Evolutionary conservation across 2,797 vertebrate genomes (phyloP).

Genomic region (Onychomys leucogaster): DNA sequence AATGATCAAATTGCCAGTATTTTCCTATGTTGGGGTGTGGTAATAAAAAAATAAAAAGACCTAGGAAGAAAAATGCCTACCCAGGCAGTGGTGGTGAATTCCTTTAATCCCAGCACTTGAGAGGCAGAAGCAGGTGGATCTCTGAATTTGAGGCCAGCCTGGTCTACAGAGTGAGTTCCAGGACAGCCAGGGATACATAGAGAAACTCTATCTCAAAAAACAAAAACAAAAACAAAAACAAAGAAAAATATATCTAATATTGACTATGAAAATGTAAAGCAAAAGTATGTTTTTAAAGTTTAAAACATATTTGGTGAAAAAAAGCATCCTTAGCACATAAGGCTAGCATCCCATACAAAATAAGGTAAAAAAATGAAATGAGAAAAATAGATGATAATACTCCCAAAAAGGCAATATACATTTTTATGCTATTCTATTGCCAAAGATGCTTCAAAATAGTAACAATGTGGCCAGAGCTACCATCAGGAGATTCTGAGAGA

Average conservation of each 20-base stretch:
- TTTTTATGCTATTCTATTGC: neutral
- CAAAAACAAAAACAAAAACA: neutral
- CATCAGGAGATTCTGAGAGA: neutral
- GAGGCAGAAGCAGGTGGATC: neutral
- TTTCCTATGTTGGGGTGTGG: neutral
- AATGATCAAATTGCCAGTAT: neutral
- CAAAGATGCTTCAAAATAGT: constrained; percentile 47
- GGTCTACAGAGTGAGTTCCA: neutral
- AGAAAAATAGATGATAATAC: constrained; percentile 18
- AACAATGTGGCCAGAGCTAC: neutral
- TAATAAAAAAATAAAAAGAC: neutral
- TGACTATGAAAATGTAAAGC: constrained; percentile 45
- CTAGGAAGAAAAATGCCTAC: neutral
- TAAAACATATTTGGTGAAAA: constrained; percentile 48
- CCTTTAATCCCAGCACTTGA: neutral
- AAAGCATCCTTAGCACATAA: constrained; percentile 31
- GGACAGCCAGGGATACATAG: neutral
- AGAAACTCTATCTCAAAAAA: neutral
- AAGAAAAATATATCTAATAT: constrained; percentile 16
- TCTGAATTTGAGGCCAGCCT: neutral
- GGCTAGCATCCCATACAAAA: neutral
- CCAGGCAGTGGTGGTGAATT: neutral
- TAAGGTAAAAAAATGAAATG: neutral
- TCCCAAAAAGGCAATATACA: neutral
- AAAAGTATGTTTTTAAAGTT: constrained; percentile 1